Evolutionary conservation across 2,888 invertebrate genomes (phyloP), one percentile per base, ranked within the genome.

Genomic region (Antheraea assamensis): DNA sequence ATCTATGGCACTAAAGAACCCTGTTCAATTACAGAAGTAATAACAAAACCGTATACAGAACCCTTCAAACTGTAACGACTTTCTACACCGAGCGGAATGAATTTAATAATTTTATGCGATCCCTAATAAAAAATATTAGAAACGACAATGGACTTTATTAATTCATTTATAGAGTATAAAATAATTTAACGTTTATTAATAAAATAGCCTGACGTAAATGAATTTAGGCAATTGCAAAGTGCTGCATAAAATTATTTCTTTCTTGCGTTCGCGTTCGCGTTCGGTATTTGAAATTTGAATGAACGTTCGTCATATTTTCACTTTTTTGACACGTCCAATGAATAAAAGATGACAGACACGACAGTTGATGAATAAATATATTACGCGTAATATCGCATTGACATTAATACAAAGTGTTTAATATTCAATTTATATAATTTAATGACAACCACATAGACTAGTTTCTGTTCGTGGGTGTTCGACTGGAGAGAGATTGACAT

Each of bases 141-240:
- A 68, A 61, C 21, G 52, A 68, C 42, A 70, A 70, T 15, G 8
- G 30, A 70, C 70, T 47, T 73, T 73, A 73, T 47, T 21, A 5
- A 24, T 24, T 52, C 70, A 30, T 73, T 72, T 74, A 76, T 78
- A 72, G 72, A 78, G 75, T 78, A 75, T 75, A 78, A 75, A 72
- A 24, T 72, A 47, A 70, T 30, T 72, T 68, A 61, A 70, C 78
- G 74, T 10, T 21, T 24, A 35, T 31, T 71, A 77, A 77, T 75
- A 64, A 76, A 79, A 77, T 76, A 78, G 74, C 74, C 71, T 74
- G 77, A 74, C 73, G 76, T 77, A 72, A 75, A 81, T 77, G 73
- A 72, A 15, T 30, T 10, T 68, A 74, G 78, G 74, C 77, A 80
- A 81, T 81, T 76, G 68, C 74, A 75, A 76, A 77, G 76, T 78